Evolutionary conservation across 2,113 vertebrate species (phyloP).

Genomic region (Tragulus kanchil): DNA sequence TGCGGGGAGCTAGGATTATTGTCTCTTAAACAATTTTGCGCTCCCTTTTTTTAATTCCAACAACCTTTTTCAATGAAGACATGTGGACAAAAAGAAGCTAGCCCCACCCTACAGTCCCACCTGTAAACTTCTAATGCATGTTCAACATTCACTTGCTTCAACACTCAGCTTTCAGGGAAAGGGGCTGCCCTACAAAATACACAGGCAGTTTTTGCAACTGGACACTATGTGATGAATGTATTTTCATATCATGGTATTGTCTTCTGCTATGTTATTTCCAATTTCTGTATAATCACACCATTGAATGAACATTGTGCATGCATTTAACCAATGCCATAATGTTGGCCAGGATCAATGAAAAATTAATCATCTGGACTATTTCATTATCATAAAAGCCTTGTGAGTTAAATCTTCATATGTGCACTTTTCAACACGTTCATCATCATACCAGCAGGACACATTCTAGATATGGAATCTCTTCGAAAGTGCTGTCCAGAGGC

Average conservation of each 20-base stretch:
- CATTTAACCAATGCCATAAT: not conserved
- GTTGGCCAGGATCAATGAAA: not conserved
- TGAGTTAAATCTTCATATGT: not conserved
- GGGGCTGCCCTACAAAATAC: not conserved
- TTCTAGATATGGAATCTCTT: not conserved
- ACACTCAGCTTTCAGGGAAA: not conserved
- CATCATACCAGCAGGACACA: not conserved
- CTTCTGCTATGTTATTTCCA: not conserved
- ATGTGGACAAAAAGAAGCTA: not conserved
- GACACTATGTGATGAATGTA: not conserved
- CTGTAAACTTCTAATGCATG: too few species aligned
- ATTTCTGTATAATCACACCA: not conserved
- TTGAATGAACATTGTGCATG: not conserved
- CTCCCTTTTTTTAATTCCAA: not conserved
- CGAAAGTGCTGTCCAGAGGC: not conserved
- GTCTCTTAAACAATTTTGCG: not conserved
- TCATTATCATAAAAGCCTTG: not conserved
- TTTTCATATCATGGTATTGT: not conserved
- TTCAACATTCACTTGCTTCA: not conserved
- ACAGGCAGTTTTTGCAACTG: not conserved
- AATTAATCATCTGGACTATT: not conserved
- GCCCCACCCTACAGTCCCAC: not conserved
- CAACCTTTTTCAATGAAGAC: not conserved
- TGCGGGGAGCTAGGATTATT: not conserved
- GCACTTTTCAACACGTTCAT: not conserved